A percentile compares a stretch with the other conserved stretches of the same genome.
Evolutionary conservation across 2,797 vertebrate species (phyloP).

Genomic region (Nyctalus aviator): DNA sequence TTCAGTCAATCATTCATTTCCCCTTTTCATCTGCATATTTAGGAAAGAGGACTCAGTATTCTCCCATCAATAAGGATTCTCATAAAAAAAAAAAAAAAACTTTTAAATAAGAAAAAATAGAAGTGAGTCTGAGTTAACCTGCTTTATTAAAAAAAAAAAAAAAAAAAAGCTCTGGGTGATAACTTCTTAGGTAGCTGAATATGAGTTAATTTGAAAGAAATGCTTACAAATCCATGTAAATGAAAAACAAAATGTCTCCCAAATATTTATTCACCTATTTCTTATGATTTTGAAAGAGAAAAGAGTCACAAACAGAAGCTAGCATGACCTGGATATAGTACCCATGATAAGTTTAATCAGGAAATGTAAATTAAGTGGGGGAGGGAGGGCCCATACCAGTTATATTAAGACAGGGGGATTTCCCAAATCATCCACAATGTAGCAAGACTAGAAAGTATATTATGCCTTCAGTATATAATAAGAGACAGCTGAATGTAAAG

Average conservation of each 20-base stretch:
- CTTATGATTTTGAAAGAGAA: slow-evolving; percentile 37
- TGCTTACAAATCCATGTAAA: not conserved
- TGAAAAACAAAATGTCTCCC: not conserved
- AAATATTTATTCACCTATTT: not conserved
- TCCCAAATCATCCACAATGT: slow-evolving; percentile 11
- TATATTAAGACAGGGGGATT: slow-evolving; percentile 13
- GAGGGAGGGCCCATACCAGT: not conserved
- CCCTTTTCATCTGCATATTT: slow-evolving; percentile 49
- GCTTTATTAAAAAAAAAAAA: not conserved
- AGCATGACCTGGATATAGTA: not conserved
- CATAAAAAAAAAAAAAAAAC: not conserved
- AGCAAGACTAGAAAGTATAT: not conserved
- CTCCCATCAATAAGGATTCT: slow-evolving; percentile 1
- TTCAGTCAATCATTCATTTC: slow-evolving; percentile 60
- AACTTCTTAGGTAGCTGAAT: slow-evolving; percentile 9
- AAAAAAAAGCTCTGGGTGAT: not conserved
- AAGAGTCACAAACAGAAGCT: not conserved
- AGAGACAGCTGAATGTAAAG: slow-evolving; percentile 51
- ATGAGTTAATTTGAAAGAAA: slow-evolving; percentile 32
- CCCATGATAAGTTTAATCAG: not conserved
- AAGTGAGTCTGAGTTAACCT: not conserved
- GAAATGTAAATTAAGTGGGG: slow-evolving; percentile 42
- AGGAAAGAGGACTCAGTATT: slow-evolving; percentile 13
- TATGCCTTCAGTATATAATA: slow-evolving; percentile 31
- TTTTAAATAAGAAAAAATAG: slow-evolving; percentile 20